Conservation (phyloP, 2,888 invertebrate genomes). For the Pardosa pseudoannulata region DNA sequence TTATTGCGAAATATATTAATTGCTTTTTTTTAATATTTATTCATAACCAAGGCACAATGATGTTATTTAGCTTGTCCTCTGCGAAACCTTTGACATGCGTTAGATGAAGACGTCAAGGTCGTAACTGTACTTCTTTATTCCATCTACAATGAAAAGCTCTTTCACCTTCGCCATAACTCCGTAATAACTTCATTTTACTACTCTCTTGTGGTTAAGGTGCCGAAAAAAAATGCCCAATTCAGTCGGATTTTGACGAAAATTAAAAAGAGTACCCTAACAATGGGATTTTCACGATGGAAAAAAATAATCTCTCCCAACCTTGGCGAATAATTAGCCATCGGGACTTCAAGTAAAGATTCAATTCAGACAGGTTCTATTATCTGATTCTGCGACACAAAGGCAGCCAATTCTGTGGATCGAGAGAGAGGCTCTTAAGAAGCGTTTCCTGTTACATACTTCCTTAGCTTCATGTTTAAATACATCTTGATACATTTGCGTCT, state of each 20-base stretch:
- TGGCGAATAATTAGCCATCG: slow-evolving; percentile 3
- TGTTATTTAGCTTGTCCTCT: no score
- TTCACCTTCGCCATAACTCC: not conserved
- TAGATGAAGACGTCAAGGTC: no score
- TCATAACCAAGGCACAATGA: no score
- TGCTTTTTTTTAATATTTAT: no score
- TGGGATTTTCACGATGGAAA: slow-evolving; percentile 9
- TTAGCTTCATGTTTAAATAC: not conserved
- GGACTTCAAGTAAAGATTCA: not conserved
- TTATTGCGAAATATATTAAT: no score
- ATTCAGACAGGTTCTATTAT: slow-evolving; percentile 29
- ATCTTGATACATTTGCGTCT: not conserved
- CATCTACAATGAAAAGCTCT: not conserved
- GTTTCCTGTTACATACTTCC: not conserved
- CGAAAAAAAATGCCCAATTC: not conserved
- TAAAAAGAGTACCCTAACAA: not conserved
- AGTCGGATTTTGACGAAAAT: not conserved
- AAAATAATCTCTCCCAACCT: not conserved
- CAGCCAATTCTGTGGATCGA: slow-evolving; percentile 2
- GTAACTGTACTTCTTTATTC: no score
- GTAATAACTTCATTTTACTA: not conserved
- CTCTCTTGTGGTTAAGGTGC: not conserved
- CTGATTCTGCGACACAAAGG: slow-evolving; percentile 36
- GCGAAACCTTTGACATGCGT: no score
- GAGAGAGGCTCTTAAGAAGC: not conserved